Percentiles rank a stretch among this genome's conserved stretches.
Conservation (phyloP, 2,888 invertebrate genomes). For the Drosophila birchii region DNA sequence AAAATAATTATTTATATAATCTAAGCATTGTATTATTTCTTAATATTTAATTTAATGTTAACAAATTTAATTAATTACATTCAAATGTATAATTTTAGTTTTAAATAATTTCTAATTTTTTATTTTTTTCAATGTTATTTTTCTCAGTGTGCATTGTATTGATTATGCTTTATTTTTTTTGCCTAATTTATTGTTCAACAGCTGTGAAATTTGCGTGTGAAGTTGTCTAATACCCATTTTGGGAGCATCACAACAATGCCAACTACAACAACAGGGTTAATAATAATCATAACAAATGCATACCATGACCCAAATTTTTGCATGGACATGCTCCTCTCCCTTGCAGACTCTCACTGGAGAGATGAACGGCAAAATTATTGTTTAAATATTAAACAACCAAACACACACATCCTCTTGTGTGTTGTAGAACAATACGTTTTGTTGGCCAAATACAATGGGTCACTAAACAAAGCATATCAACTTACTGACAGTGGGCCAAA, state of each 20-base stretch:
- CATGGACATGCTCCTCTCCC: conserved; percentile 27
- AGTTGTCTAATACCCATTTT: conserved; percentile 29
- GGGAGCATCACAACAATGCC: conserved; percentile 9
- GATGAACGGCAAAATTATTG: conserved; percentile 46
- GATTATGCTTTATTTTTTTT: neutral
- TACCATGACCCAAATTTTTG: conserved; percentile 45
- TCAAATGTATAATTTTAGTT: too few species aligned
- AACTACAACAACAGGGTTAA: conserved; percentile 31
- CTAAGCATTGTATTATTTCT: too few species aligned
- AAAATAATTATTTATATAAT: too few species aligned
- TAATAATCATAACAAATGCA: conserved; percentile 52
- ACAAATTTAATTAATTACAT: too few species aligned
- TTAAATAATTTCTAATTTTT: neutral
- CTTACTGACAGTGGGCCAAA: conserved; percentile 37
- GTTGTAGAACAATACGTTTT: conserved; percentile 32
- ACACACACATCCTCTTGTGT: conserved; percentile 13
- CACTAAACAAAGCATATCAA: conserved; percentile 16
- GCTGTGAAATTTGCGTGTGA: conserved; percentile 29
- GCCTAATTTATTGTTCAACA: neutral
- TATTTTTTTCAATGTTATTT: neutral
- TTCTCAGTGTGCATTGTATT: neutral
- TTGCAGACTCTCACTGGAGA: conserved; percentile 21
- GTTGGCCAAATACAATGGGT: conserved; percentile 33
- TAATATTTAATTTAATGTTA: too few species aligned
- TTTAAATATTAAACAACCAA: conserved; percentile 41